Evolutionary conservation across 2,888 invertebrate species (phyloP), one percentile per base, ranked within the genome.

Genomic region (Xanthia icteritia): DNA sequence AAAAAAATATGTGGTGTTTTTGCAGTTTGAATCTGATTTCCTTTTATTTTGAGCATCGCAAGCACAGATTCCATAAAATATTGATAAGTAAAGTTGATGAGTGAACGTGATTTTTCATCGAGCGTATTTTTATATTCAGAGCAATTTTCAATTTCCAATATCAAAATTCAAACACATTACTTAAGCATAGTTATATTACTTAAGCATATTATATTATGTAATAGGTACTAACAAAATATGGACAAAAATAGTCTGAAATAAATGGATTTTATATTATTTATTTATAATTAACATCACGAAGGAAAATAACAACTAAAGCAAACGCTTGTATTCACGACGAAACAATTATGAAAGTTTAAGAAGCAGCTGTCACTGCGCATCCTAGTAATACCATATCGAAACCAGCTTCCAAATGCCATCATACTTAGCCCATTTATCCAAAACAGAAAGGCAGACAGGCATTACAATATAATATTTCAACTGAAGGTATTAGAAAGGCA

Each of bases 401-500:
- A 84, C 51, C 61, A 61, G 84, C 72, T 86, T 84, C 80, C 45
- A 86, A 86, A 86, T 64, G 70, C 74, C 87, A 86, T 83, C 84
- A 86, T 84, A 84, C 79, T 75, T 79, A 87, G 68, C 69, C 77
- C 73, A 86, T 86, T 86, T 76, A 83, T 77, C 70, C 69, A 75
- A 84, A 85, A 87, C 85, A 77, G 82, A 87, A 87, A 86, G 76
- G 56, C 75, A 76, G 77, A 84, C 81, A 83, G 58, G 60, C 79
- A 81, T 84, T 83, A 83, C 83, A 86, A 83, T 86, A 87, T 87
- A 87, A 87, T 84, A 85, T 86, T 82, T 85, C 78, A 86, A 86
- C 73, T 86, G 86, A 91, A 90, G 91, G 82, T 93, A 95, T 96
- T 95, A 95, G 95, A 96, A 95, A 95, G 95, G 93, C 86, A 91